Base-by-base conservation (phyloP, 2,797 vertebrate genomes). In the Nannoperca obscura region DNA sequence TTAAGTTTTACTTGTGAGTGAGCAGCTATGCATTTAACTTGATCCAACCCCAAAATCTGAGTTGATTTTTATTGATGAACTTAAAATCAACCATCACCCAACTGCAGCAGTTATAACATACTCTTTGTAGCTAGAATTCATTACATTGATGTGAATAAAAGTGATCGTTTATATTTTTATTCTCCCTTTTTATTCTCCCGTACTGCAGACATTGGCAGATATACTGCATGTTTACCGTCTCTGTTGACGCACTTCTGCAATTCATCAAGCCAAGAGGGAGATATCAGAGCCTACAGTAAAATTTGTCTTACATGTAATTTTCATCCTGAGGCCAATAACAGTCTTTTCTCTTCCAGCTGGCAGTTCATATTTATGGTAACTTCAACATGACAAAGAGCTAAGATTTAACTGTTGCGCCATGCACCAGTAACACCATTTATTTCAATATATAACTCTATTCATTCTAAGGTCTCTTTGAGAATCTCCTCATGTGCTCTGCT, bases 261-360 rank as follows among this genome's bases (percentile, higher is more conserved):
- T 69, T 71, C 58, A 53, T 58, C 6, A 63, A 64, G 40, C 22
- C 69, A 42, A 74, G 30, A n/a, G 59, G 79, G 76, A 82, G 61
- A 69, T 58, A 61, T 34, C 11, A 15, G 42, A 82, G 22, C 34
- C 68, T 32, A 54, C 38, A 50, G 53, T 78, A 69, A 84, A 81
- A 72, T 46, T 10, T 24, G 55, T 60, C 19, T 44, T 44, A 52
- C 32, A 47, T 65, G n/a, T 62, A 49, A 84, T 76, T 61, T 82
- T 69, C 63, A 88, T 61, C 74, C 46, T n/a, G 83, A 83, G 80
- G 73, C 80, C 70, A 64, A 63, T 83, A 83, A 81, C 57, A 62
- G 50, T 74, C 46, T 55, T 81, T 70, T 66, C 52, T 32, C 17
- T 81, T 55, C 81, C 82, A 63, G n/a, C 46, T 66, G 65, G 60